These are phyloP conservation scores for Chrysolina haemoptera DNA, from an alignment of 2,888 invertebrate genomes.

Conservation along the genomic window DNA sequence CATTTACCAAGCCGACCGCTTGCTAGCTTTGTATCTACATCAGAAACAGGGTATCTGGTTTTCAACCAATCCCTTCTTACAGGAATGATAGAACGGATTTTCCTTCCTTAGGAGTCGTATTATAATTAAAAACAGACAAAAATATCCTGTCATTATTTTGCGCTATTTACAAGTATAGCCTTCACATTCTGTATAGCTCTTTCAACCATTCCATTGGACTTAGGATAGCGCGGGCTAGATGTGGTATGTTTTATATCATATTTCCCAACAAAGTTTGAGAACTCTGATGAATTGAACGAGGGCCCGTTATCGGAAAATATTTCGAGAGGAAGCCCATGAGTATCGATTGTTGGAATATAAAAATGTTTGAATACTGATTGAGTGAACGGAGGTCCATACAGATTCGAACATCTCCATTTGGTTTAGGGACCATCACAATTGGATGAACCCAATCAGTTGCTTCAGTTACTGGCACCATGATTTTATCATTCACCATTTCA, in stretches of 20 bases:
- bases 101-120: no score
- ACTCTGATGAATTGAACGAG: neutral
- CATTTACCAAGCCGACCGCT: neutral
- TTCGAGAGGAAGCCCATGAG: neutral
- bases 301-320: neutral
- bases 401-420: slow-evolving; percentile 40
- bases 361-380: slow-evolving; percentile 27
- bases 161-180: neutral
- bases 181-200: slow-evolving; percentile 4
- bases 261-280: neutral
- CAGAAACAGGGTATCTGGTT: no score
- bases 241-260: neutral
- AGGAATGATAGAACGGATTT: no score
- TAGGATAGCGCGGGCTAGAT: neutral
- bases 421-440: slow-evolving; percentile 38
- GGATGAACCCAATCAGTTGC: slow-evolving; percentile 41
- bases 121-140: neutral
- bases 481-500: slow-evolving; percentile 20
- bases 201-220: neutral
- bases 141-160: neutral
- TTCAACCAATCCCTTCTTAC: no score
- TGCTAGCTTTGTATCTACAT: no score
- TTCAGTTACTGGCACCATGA: slow-evolving; percentile 28
- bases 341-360: neutral
- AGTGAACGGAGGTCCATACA: slow-evolving; percentile 43